Percentiles rank a stretch among this genome's conserved stretches.
Conservation (phyloP, 2,113 vertebrate genomes). For the Pitta sordida region DNA sequence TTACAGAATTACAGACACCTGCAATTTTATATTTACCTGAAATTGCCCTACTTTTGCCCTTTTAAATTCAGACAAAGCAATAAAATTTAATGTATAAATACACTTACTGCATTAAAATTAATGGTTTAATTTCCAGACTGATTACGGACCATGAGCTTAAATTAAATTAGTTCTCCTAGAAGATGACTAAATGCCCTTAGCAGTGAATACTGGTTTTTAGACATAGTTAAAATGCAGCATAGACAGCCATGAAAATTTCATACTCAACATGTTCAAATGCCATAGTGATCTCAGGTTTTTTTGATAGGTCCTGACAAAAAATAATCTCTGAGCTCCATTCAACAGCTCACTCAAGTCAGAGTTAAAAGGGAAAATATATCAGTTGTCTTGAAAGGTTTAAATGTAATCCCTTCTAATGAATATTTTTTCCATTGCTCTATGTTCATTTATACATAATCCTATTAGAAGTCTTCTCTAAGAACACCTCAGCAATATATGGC, state of each 20-base stretch:
- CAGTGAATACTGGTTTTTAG: not conserved
- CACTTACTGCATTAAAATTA: slow-evolving; percentile 41
- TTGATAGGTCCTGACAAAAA: slow-evolving; percentile 14
- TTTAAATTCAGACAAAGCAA: slow-evolving; percentile 31
- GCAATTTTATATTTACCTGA: not conserved
- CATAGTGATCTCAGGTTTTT: not conserved
- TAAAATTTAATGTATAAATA: slow-evolving; percentile 31
- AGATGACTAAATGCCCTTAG: not conserved
- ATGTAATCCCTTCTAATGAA: slow-evolving; percentile 24
- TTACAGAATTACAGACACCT: not conserved
- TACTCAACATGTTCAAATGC: not conserved
- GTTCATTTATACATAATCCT: slow-evolving; percentile 14
- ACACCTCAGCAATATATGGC: not conserved
- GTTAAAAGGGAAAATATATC: not conserved
- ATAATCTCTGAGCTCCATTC: slow-evolving; percentile 25
- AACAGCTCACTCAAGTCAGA: slow-evolving; percentile 1
- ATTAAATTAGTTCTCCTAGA: slow-evolving; percentile 10
- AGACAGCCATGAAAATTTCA: not conserved
- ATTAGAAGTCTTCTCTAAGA: not conserved
- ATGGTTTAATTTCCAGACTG: slow-evolving; percentile 37
- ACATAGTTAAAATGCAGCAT: not conserved
- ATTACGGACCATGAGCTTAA: slow-evolving; percentile 18
- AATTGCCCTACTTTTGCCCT: not conserved
- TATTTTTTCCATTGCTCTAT: not conserved
- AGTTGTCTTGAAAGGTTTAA: slow-evolving; percentile 4